Conservation (phyloP, 2,113 vertebrate genomes). For the Engystomops pustulosus region DNA sequence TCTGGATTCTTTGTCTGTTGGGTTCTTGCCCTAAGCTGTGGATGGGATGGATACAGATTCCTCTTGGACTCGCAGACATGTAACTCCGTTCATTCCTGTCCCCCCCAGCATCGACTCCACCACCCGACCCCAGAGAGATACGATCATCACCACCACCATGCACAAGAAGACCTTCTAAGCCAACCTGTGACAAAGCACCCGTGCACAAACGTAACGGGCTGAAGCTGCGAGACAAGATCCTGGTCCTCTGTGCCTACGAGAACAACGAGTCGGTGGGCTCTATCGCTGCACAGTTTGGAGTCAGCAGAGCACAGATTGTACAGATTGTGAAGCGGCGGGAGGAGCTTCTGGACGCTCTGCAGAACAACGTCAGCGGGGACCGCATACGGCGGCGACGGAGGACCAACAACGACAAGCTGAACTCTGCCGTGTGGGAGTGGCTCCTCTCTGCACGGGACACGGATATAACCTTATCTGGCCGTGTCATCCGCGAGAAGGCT, state of each 20-base stretch:
- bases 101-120: constrained; percentile 34
- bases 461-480: constrained; percentile 12
- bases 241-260: constrained; percentile 47
- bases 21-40: neutral
- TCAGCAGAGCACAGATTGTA: constrained; percentile 41
- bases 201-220: constrained; percentile 35
- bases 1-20: neutral
- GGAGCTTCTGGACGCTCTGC: constrained; percentile 43
- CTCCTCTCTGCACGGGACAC: neutral
- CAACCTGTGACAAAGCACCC: neutral
- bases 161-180: neutral
- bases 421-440: constrained; percentile 48
- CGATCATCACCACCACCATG: neutral
- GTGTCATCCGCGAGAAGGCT: constrained; percentile 51
- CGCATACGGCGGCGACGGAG: constrained; percentile 41
- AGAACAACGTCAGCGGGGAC: constrained; percentile 51
- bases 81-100: constrained; percentile 57
- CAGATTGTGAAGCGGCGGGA: constrained; percentile 41
- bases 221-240: constrained; percentile 50
- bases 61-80: constrained; percentile 25
- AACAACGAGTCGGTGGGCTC: constrained; percentile 40
- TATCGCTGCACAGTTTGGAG: constrained; percentile 28
- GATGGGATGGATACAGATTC: constrained; percentile 32
- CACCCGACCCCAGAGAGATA: neutral
- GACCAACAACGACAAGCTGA: constrained; percentile 47